A percentile compares a stretch with the other conserved stretches of the same genome.
phyloP scores from a whole-genome alignment of 2,113 vertebrate species.

The Pristiophorus japonicus region DNA sequence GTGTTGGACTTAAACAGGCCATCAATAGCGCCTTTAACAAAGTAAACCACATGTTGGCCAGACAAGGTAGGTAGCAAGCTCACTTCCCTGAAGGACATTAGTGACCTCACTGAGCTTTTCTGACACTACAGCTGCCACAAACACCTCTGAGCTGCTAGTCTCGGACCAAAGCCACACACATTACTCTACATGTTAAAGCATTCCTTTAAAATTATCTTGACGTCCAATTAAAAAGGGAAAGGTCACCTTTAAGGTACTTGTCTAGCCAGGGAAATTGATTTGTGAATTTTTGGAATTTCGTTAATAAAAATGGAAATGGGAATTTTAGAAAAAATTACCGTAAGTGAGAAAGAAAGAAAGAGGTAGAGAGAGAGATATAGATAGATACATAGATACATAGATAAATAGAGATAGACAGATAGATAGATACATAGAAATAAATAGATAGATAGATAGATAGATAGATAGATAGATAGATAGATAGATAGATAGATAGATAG shows the following conservation, averaged over 20 bases:
- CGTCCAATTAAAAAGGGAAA: background rate
- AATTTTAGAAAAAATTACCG: no score
- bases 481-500: no score
- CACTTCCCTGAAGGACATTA: background rate
- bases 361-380: no score
- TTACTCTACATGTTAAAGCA: background rate
- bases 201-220: background rate
- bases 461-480: no score
- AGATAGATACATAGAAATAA: no score
- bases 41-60: background rate
- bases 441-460: no score
- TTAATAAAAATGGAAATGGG: background rate
- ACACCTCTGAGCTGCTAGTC: background rate
- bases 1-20: no score
- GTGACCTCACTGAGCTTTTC: background rate
- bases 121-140: background rate
- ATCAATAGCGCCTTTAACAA: no score
- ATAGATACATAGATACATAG: no score
- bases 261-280: background rate
- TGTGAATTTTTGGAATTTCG: background rate
- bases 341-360: no score
- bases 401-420: no score
- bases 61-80: no score
- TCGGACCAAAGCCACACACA: background rate
- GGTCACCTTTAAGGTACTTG: background rate